phyloP scores from a whole-genome alignment of 1,140 invertebrate genomes.

The Coboldia fuscipes region DNA sequence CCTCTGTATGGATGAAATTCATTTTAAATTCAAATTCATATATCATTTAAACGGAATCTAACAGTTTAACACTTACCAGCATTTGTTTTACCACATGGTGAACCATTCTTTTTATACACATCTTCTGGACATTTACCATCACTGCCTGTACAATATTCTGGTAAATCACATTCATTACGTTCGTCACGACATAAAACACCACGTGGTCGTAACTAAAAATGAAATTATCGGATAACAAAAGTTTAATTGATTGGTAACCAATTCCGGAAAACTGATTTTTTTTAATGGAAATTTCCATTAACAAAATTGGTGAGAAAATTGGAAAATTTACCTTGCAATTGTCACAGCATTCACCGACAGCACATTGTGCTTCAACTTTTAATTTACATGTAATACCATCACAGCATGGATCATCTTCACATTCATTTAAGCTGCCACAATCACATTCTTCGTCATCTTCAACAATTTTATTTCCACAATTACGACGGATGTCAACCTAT shows the following conservation, averaged over 20 bases:
- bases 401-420: constrained; percentile 78
- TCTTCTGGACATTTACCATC: constrained; percentile 72
- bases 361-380: constrained; percentile 76
- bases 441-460: constrained; percentile 92
- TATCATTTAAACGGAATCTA: constrained; percentile 1
- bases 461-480: constrained; percentile 83
- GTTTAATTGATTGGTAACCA: too few species aligned
- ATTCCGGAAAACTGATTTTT: too few species aligned
- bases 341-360: constrained; percentile 76
- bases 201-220: constrained; percentile 41
- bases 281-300: not conserved
- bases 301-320: not conserved
- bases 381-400: constrained; percentile 88
- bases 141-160: constrained; percentile 74
- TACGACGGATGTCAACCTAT: constrained; percentile 41
- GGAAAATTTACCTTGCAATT: constrained; percentile 53
- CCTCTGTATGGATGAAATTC: constrained; percentile 21
- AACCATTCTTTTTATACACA: constrained; percentile 78
- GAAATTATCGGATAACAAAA: too few species aligned
- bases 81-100: constrained; percentile 39
- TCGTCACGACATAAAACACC: constrained; percentile 64
- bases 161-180: constrained; percentile 82
- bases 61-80: constrained; percentile 11
- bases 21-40: not conserved
- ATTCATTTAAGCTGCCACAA: constrained; percentile 71